Percentiles rank a stretch among this genome's conserved stretches.
Conservation (phyloP, 2,888 invertebrate species). For the Zele albiditarsus region DNA sequence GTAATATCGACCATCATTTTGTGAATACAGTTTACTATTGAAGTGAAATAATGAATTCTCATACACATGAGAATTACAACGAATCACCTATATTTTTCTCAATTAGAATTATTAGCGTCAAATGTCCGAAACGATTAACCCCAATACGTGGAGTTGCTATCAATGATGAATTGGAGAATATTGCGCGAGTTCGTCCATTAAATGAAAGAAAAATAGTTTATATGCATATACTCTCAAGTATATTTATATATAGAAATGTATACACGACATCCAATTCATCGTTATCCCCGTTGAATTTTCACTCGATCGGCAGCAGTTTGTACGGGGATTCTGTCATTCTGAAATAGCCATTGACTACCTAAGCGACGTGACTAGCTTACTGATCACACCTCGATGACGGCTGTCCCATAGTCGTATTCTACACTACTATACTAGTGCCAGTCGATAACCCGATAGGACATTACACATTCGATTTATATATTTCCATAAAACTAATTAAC, state of each 20-base stretch:
- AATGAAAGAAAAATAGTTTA: not conserved
- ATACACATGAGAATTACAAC: slow-evolving; percentile 22
- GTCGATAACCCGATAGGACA: slow-evolving; percentile 40
- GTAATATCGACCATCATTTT: too few relatives aligned
- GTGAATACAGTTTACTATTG: too few relatives aligned
- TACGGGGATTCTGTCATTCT: not conserved
- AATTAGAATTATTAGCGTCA: slow-evolving; percentile 38
- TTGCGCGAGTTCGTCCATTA: not conserved
- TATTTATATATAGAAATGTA: not conserved
- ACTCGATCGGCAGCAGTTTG: not conserved
- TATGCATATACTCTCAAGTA: not conserved
- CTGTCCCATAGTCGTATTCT: not conserved
- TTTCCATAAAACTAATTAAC: slow-evolving; percentile 67
- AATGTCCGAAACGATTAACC: slow-evolving; percentile 45
- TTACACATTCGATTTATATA: slow-evolving; percentile 59
- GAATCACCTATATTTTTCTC: slow-evolving; percentile 35
- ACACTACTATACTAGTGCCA: slow-evolving; percentile 15
- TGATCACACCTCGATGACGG: not conserved
- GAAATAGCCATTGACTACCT: slow-evolving; percentile 21
- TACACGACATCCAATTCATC: not conserved
- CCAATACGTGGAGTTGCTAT: slow-evolving; percentile 43
- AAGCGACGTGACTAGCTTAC: slow-evolving; percentile 27
- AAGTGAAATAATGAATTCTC: not conserved
- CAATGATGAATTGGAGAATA: slow-evolving; percentile 15
- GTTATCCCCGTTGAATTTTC: not conserved